phyloP scores from a whole-genome alignment of 2,888 invertebrate genomes.

The Coleophora flavipennella region DNA sequence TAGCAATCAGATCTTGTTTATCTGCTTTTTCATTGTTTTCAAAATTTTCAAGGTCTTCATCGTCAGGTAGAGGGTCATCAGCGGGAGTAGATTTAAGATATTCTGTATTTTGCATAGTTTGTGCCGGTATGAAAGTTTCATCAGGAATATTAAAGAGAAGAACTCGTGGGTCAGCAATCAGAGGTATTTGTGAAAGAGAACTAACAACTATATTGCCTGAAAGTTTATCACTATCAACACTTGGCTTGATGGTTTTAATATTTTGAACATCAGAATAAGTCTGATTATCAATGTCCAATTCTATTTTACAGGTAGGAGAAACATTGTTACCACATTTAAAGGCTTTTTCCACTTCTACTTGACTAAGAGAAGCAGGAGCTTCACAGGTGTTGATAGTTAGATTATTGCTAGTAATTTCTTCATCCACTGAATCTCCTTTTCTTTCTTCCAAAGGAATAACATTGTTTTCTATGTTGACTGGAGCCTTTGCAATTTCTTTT shows the following conservation, averaged over 20 bases:
- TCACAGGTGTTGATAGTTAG: too few species aligned
- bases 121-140: too few species aligned
- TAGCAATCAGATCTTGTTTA: too few species aligned
- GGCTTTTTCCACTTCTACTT: too few species aligned
- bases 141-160: conserved; percentile 6
- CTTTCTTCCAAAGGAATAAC: too few species aligned
- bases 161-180: conserved; percentile 7
- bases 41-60: conserved; percentile 32
- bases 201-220: conserved; percentile 1
- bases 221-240: not conserved
- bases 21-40: not conserved
- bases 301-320: too few species aligned
- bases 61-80: conserved; percentile 39
- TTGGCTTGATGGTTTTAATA: not conserved
- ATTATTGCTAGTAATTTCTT: too few species aligned
- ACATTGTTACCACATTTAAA: too few species aligned
- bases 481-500: too few species aligned
- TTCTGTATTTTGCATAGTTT: not conserved
- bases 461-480: too few species aligned
- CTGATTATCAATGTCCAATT: not conserved
- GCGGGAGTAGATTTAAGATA: conserved; percentile 16
- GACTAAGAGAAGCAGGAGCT: too few species aligned
- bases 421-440: too few species aligned
- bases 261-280: conserved; percentile 4
- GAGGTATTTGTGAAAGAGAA: conserved; percentile 8